Conservation (phyloP, 2,113 vertebrate species). For the Tragelaphus strepsiceros region DNA sequence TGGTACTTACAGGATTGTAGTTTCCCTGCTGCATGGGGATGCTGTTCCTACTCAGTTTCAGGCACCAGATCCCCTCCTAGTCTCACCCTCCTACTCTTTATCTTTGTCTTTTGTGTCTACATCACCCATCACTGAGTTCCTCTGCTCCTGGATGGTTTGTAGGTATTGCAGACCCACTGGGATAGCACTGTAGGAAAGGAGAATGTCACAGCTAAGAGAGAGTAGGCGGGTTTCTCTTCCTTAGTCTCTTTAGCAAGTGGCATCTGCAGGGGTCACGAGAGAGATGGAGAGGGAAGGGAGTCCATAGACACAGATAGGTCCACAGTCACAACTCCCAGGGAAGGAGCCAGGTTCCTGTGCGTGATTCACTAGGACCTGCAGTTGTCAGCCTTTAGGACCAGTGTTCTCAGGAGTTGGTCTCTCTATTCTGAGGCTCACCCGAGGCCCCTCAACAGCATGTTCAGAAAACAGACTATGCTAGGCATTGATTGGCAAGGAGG, state of each 20-base stretch:
- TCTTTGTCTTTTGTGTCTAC: background rate
- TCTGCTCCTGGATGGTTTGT: background rate
- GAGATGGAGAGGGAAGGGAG: background rate
- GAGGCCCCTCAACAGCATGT: too few relatives aligned
- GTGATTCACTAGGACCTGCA: background rate
- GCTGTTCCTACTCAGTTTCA: background rate
- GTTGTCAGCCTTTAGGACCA: background rate
- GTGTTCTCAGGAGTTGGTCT: background rate
- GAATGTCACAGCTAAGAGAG: background rate
- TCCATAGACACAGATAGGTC: background rate
- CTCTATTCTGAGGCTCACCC: background rate
- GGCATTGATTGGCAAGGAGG: background rate
- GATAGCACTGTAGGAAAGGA: background rate
- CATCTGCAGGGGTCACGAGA: background rate
- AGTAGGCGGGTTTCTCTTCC: background rate
- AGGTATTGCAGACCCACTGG: background rate
- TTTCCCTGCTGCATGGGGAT: too few relatives aligned
- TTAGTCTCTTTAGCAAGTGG: background rate
- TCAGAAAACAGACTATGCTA: background rate
- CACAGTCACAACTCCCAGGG: background rate
- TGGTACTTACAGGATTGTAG: background rate
- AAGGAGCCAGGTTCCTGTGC: background rate
- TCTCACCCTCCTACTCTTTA: background rate
- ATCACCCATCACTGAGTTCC: background rate
- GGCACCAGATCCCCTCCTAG: background rate